Evolutionary conservation across 1,140 invertebrate species (phyloP), one percentile per base, ranked within the genome.

Genomic region (Nebria ingens): DNA sequence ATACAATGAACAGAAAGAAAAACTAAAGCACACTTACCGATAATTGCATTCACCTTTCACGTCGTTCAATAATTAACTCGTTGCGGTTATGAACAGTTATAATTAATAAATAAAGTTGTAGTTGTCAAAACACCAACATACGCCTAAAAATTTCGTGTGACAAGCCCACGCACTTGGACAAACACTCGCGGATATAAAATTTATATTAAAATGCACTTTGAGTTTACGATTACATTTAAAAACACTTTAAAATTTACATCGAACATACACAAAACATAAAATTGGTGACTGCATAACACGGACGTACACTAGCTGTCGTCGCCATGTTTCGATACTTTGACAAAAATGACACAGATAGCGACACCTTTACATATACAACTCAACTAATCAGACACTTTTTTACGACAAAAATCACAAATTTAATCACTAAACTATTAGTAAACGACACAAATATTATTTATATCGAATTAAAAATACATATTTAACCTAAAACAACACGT

Each of bases 71-170:
- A 34, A 34, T 34, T 34, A 34, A 9, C 25, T 34, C 25, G 6
- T 6, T 34, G n/a, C 25, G 25, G 6, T 34, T 6, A 34, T 34
- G 25, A 34, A 34, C 25, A 34, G 25, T 34, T 34, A 34, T 34
- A 34, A 34, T 34, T 34, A 34, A 34, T 34, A 34, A 34, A n/a
- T n/a, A n/a, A n/a, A n/a, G n/a, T n/a, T n/a, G n/a, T n/a, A 34
- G 25, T 34, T 34, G 25, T 34, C 25, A 34, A 34, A 34, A 34
- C 25, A 34, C 25, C n/a, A 34, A 34, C 25, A 34, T 34, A 34
- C 25, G 25, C 25, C 25, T 34, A 34, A 34, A 34, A 34, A 34
- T 34, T 34, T 34, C 6, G n/a, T 34, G 6, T 34, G 25, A 34
- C 25, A 34, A 34, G 6, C 25, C 25, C 25, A 34, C 25, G 25